Evolutionary conservation across 2,888 invertebrate species (phyloP), one percentile per base, ranked within the genome.

Genomic region (Lycocerus yunnanus): DNA sequence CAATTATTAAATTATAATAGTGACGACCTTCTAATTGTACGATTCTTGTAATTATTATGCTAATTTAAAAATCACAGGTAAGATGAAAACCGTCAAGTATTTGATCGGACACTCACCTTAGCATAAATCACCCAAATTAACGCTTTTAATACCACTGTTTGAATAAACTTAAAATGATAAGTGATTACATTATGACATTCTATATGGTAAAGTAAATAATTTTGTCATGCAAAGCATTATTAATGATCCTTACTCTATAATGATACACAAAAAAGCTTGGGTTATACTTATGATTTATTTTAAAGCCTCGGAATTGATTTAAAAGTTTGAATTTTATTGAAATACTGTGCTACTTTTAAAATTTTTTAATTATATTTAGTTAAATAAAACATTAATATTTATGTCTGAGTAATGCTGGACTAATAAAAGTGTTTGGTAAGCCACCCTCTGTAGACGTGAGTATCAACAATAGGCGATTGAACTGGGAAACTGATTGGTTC

Each of bases 181-280:
- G 80, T 84, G 84, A 85, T 85, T 84, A 84, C 82, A 82, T 83
- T 82, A 83, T 84, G 85, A 85, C 85, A 85, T 84, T 84, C 83
- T 84, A 63, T 63, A 84, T 83, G 84, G 82, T 84, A 82, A 85
- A 85, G 85, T 84, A 83, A 84, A 83, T 85, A 84, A 85, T 85
- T 85, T 85, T 84, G 84, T 83, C 83, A 83, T 84, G 85, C 85
- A 82, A 84, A 84, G 81, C 82, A 81, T 84, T 84, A 85, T 85
- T 85, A 85, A 85, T 85, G 85, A 84, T 83, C 80, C 78, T 67
- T 78, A 80, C 81, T 24, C 21, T 24, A 82, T 84, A 84, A 85
- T 83, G 83, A 84, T 82, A 83, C 81, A 83, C 83, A 80, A 83
- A 72, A 63, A 72, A 75, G 63, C 68, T 66, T 77, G 73, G 71